A percentile compares a stretch with the other conserved stretches of the same genome.
These are phyloP conservation scores for Drosophila picticornis DNA, from an alignment of 2,888 invertebrate genomes.

Conservation along the genomic window DNA sequence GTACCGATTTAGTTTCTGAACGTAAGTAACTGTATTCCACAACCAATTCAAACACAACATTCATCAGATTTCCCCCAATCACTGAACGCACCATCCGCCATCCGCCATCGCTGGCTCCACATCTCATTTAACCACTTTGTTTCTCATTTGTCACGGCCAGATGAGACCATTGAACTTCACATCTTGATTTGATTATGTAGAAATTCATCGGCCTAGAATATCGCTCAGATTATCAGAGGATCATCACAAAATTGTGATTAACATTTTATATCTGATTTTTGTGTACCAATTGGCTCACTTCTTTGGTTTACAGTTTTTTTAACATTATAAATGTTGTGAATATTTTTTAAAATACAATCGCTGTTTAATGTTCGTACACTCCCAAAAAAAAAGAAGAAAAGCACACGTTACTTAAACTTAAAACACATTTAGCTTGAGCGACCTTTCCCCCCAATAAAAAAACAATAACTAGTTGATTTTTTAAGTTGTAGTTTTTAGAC, in stretches of 20 bases:
- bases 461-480: neutral
- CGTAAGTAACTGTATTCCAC: conserved; percentile 65
- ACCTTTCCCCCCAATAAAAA: conserved; percentile 7
- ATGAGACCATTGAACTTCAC: conserved; percentile 4
- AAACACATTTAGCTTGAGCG: conserved; percentile 20
- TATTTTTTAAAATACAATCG: conserved; percentile 18
- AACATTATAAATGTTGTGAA: conserved; percentile 40
- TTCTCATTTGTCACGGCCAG: conserved; percentile 8
- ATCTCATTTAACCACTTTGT: conserved; percentile 10
- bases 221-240: conserved; percentile 6
- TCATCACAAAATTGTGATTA: neutral
- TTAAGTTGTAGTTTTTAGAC: neutral
- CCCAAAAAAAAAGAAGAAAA: neutral
- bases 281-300: conserved; percentile 25
- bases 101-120: conserved; percentile 8
- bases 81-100: conserved; percentile 39
- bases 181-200: conserved; percentile 3
- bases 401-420: conserved; percentile 6
- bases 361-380: conserved; percentile 41
- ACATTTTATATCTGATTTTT: conserved; percentile 1
- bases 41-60: conserved; percentile 38
- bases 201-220: conserved; percentile 2
- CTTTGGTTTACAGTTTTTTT: conserved; percentile 8
- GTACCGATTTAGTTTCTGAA: conserved; percentile 76
- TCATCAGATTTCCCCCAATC: conserved; percentile 33